Evolutionary conservation across 2,888 invertebrate species (phyloP), one percentile per base, ranked within the genome.

Genomic region (Drosophila mettleri): DNA sequence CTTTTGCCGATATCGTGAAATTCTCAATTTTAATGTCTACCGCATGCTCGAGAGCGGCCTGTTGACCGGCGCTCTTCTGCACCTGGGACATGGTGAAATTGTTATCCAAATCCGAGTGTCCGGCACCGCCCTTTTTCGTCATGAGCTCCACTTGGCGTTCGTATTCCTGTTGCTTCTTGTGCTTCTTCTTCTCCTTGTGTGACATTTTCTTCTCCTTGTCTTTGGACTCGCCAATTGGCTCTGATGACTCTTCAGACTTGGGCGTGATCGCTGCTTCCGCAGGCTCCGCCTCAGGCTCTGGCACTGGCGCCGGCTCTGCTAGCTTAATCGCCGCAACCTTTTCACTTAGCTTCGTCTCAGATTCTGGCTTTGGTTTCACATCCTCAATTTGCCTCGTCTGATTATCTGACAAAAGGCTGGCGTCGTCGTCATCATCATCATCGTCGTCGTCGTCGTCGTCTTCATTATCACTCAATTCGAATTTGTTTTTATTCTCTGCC

Each of bases 11-110:
- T 81, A 99, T 99, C 64, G 98, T 98, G 91, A 99, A 99, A 92
- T 98, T 98, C 90, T 99, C 99, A 16, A 98, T 97, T 94, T 99
- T 99, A 54, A 99, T 99, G 92, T 99, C 99, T 12, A 98, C 96
- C 1, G 99, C 98, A 91, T 98, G 96, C 90, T 99, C 99, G 79
- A 97, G 89, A 34, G 96, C 95, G 39, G 95, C 95, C 93, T 96
- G 94, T 90, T 97, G 96, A 80, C 95, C 95, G 22, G 95, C 95
- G 74, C 94, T 93, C 91, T 95, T 95, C 93, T 95, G 94, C 81
- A 95, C 94, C 88, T 95, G 95, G 5, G 99, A 99, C 70, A 99
- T 97, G 4, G 99, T 98, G 91, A 99, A 99, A 92, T 99, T 99
- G 36, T 96, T 96, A 64, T 97, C 98, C 16, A 98, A 93, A 61